Percentiles rank a stretch among this genome's conserved stretches.
Conservation (phyloP, 2,888 invertebrate genomes). For the Ellobium chinense region DNA sequence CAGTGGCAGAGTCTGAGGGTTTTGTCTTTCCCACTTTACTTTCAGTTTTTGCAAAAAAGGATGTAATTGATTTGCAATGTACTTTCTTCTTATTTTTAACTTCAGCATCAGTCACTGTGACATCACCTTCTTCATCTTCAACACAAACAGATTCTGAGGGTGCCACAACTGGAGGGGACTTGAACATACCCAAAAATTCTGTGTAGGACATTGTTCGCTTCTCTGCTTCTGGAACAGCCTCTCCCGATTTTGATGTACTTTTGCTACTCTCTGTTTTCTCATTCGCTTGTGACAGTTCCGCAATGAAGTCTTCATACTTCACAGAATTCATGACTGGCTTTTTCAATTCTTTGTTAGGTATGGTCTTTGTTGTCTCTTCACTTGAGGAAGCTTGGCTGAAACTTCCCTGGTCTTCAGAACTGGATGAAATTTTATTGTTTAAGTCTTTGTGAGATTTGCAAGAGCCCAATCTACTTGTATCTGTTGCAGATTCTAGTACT, state of each 20-base stretch:
- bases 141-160: neutral
- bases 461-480: no score
- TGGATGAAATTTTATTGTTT: no score
- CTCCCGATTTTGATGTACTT: neutral
- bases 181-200: constrained; percentile 41
- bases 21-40: neutral
- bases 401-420: no score
- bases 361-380: no score
- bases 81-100: neutral
- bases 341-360: no score
- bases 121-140: neutral
- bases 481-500: neutral
- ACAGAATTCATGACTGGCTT: neutral
- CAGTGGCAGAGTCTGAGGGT: neutral
- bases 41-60: constrained; percentile 23
- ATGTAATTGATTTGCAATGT: constrained; percentile 30
- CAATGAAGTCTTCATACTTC: constrained; percentile 8
- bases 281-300: neutral
- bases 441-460: no score
- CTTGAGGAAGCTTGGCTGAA: no score
- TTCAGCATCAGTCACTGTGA: neutral
- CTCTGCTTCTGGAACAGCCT: neutral
- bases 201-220: constrained; percentile 33
- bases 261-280: neutral
- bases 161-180: neutral